These are phyloP conservation scores for Diorhabda elongata DNA, from an alignment of 1,140 invertebrate genomes.

Conservation along the genomic window DNA sequence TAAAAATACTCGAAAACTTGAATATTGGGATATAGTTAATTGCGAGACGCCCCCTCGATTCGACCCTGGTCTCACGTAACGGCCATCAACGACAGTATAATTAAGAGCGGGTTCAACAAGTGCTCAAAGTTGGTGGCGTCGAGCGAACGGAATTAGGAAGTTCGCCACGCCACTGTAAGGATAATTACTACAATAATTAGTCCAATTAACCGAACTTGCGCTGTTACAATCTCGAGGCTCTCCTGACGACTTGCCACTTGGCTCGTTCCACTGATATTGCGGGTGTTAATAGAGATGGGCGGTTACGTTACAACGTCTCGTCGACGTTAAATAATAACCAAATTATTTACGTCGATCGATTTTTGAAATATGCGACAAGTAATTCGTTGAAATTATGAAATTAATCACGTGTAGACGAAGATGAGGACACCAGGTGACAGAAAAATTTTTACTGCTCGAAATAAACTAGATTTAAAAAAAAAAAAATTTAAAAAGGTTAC, in stretches of 20 bases:
- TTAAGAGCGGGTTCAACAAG: constrained; percentile 14
- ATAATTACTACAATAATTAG: constrained; percentile 19
- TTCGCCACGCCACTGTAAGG: constrained; percentile 16
- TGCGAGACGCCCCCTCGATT: background rate
- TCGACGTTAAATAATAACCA: no score
- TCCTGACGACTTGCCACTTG: background rate
- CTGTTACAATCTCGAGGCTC: constrained; percentile 4
- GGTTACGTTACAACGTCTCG: no score
- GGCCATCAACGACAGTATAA: constrained; percentile 9
- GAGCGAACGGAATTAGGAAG: background rate
- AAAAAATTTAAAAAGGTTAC: no score
- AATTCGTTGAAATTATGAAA: no score
- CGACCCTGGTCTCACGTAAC: background rate
- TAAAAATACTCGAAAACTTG: no score
- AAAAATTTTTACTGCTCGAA: no score
- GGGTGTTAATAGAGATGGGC: background rate
- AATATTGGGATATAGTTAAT: no score
- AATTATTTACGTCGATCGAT: no score
- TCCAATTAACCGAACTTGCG: constrained; percentile 13
- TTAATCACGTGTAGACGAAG: no score
- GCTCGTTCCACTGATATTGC: background rate
- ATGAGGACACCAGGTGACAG: no score
- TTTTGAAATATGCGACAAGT: no score
- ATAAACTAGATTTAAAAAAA: no score
- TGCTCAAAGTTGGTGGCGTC: constrained; percentile 4